Base-by-base conservation (phyloP, 2,888 invertebrate species). In the Kryphioiulus occultus region DNA sequence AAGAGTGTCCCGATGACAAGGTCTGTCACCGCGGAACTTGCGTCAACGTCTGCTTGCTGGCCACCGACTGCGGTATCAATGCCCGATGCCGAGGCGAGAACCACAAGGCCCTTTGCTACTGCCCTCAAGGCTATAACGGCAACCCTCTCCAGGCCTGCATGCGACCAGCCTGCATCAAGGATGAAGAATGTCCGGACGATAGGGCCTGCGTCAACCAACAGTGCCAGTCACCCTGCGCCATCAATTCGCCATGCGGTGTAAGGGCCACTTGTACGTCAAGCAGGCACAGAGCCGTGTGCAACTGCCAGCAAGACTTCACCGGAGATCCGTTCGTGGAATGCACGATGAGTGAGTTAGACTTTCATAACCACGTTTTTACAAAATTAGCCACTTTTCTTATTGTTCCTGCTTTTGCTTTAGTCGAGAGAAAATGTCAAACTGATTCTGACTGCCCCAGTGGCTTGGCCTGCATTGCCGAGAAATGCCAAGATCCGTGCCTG, bases 171-270 rank as follows among this genome's bases (percentile, higher is more conserved):
- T 98, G 98, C 91, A 94, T 95, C 91, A 95, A 96, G 82, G 96
- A 97, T 91, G 95, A 95, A 89, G 97, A 97, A 91, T 98, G 98
- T 91, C 96, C 97, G 15, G 93, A 94, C 85, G 96, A 97, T 91
- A 95, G 96, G 91, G 95, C 96, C 90, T 98, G 98, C 91, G 94
- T 95, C 90, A 96, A 96, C 90, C 95, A 95, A 89, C 96, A 96
- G 91, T 98, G 96, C 91, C 93, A 93, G 89, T 95, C 96, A 92
- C 96, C 94, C 7, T 96, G 96, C 91, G 92, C 94, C 1, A 93
- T 94, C 39, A 95, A 96, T 30, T 85, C 82, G 32, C 93, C 94
- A 10, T 94, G 94, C 90, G 94, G 94, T 0, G 90, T 93, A 0
- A 93, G 93, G 88, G 94, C 94, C 22, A 93, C 94, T 89, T 96